Percentiles rank a stretch among this genome's conserved stretches.
These are phyloP conservation scores for Orthonevra nobilis DNA, from an alignment of 2,888 invertebrate genomes.

Conservation along the genomic window DNA sequence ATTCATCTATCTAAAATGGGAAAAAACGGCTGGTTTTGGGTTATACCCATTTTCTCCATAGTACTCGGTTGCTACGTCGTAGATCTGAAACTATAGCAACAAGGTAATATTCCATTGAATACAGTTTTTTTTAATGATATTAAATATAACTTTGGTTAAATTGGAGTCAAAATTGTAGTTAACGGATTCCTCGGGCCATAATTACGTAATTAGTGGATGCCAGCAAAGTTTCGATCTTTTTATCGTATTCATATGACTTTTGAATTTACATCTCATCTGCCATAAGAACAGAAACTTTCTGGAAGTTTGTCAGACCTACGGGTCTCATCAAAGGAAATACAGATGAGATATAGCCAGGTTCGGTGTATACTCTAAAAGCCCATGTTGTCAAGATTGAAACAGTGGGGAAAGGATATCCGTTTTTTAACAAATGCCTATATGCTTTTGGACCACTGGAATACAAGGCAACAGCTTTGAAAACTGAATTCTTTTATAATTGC, in stretches of 20 bases:
- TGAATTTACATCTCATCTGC: slow-evolving; percentile 37
- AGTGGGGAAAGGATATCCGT: slow-evolving; percentile 13
- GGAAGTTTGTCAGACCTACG: neutral
- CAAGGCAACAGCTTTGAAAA: slow-evolving; percentile 21
- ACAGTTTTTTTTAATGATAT: neutral
- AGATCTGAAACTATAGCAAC: too few relatives aligned
- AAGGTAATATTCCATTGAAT: too few relatives aligned
- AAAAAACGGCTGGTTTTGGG: too few relatives aligned
- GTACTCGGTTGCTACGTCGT: neutral
- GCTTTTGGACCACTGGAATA: slow-evolving; percentile 7
- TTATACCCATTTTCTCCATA: too few relatives aligned
- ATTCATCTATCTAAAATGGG: too few relatives aligned
- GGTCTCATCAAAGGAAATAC: slow-evolving; percentile 4
- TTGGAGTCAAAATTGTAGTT: too few relatives aligned
- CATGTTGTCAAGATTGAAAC: slow-evolving; percentile 14
- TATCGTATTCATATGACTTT: slow-evolving; percentile 28
- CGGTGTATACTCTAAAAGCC: slow-evolving; percentile 9
- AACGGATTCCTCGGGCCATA: too few relatives aligned
- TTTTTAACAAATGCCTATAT: slow-evolving; percentile 4
- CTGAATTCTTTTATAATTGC: slow-evolving; percentile 1
- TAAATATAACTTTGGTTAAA: neutral
- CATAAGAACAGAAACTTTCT: slow-evolving; percentile 24
- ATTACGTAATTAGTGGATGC: slow-evolving; percentile 26
- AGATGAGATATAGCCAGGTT: slow-evolving; percentile 6
- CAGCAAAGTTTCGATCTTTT: slow-evolving; percentile 26